Conservation (phyloP, 2,888 invertebrate species). For the Spisula solida region DNA sequence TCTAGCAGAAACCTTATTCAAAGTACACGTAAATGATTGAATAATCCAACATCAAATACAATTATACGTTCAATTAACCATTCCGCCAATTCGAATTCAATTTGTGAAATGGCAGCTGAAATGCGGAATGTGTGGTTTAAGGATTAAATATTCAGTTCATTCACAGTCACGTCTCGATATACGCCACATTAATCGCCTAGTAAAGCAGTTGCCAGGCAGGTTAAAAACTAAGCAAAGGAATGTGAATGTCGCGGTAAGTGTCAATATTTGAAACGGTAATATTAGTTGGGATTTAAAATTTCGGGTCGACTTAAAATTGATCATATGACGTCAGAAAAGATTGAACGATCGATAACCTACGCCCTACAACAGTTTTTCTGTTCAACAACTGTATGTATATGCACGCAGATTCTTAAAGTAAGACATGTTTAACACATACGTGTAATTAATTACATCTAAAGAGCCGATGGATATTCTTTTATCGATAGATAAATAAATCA, state of each 20-base stretch:
- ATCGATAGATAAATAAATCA: too few relatives aligned
- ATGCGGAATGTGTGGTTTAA: background rate
- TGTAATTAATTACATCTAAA: too few relatives aligned
- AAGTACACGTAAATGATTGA: too few relatives aligned
- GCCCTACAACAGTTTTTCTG: too few relatives aligned
- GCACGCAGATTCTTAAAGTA: background rate
- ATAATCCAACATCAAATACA: too few relatives aligned
- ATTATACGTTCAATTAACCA: background rate
- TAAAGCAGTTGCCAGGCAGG: background rate
- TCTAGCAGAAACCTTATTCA: too few relatives aligned
- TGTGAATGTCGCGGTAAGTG: background rate
- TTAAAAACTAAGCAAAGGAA: slow-evolving; percentile 11
- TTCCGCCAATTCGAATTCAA: background rate
- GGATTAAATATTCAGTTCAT: background rate
- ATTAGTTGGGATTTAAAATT: background rate
- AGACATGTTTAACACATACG: background rate
- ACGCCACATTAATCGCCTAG: background rate
- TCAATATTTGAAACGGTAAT: background rate
- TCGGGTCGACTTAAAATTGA: background rate
- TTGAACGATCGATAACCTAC: background rate
- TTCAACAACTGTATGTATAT: background rate
- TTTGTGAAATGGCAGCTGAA: background rate
- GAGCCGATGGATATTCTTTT: too few relatives aligned
- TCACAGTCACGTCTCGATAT: background rate
- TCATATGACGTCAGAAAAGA: background rate